Base-by-base conservation (phyloP, 2,797 vertebrate species). In the Notolepis coatsorum region DNA sequence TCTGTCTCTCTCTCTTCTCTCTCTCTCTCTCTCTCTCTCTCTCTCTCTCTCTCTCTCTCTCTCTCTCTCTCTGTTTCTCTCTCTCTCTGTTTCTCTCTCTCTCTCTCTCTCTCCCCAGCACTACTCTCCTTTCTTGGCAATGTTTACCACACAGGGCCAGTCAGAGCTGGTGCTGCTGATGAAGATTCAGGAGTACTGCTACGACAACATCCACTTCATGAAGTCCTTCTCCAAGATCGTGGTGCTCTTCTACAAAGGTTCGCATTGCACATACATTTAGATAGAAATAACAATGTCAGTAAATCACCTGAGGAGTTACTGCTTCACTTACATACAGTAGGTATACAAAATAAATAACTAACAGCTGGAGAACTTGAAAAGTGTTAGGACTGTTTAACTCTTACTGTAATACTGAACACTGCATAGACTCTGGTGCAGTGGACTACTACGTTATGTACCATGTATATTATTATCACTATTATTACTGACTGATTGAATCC, bases 191-290 rank as follows among this genome's bases (percentile, higher is more conserved):
- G 96, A 97, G 33, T 97, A 96, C 82, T 96, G 96, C 80, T 97
- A 97, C 0, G 96, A 96, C 84, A 96, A 97, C 88, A 97, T 96
- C 83, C 95, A 96, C 77, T 97, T 97, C 86, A 97, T 97, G 96
- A 97, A 96, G 85, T 94, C 96, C 76, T 97, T 97, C 88, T 95
- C 94, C 81, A 97, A 96, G 92, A 97, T 97, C 21, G 95, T 96
- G 77, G 92, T 97, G 65, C 96, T 97, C 70, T 96, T 97, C 59
- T 97, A 97, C 69, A 97, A 96, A 97, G 95, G 96, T 96, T 39
- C 1, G 27, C 80, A 27, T 58, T 41, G 2, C 43, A 28, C 25
- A 33, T 3, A 56, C 30, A 10, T 6, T 28, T 12, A 1, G 48
- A 7, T 15, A 7, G 17, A 58, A n/a, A 28, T 8, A 8, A 9